Percentiles rank a stretch among this genome's conserved stretches.
Evolutionary conservation across 2,888 invertebrate genomes (phyloP).

Genomic region (Noctua fimbriata): DNA sequence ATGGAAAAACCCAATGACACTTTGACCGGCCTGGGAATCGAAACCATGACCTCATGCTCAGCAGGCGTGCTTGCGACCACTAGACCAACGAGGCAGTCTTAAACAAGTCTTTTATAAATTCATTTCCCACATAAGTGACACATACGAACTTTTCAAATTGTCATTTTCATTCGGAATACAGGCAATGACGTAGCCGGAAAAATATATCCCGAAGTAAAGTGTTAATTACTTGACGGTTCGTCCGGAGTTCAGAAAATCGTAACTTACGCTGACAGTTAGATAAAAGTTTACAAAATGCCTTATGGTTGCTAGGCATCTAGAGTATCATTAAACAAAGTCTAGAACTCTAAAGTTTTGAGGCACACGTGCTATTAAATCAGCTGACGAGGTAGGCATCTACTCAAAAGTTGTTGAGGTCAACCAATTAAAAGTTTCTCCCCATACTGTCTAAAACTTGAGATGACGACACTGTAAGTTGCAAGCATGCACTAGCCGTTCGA

Average conservation of each 20-base stretch:
- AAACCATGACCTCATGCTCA: too few species aligned
- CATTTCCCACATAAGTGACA: neutral
- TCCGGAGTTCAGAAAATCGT: neutral
- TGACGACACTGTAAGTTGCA: constrained; percentile 11
- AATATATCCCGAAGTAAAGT: neutral
- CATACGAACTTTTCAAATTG: neutral
- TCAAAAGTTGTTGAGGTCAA: constrained; percentile 19
- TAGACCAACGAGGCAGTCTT: too few species aligned
- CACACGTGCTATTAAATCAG: neutral
- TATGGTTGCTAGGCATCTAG: neutral
- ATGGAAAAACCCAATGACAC: too few species aligned
- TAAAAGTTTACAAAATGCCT: neutral
- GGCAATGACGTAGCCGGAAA: neutral
- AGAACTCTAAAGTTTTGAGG: neutral
- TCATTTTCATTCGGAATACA: neutral
- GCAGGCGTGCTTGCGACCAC: too few species aligned
- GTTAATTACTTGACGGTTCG: neutral
- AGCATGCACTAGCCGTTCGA: neutral
- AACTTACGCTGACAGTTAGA: neutral
- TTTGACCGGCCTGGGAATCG: too few species aligned
- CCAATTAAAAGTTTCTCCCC: constrained; percentile 31
- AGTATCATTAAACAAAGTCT: neutral
- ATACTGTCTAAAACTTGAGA: constrained; percentile 18
- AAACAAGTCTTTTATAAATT: neutral
- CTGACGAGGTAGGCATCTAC: neutral